phyloP scores from a whole-genome alignment of 1,140 invertebrate genomes.

The Drosophila pseudoobscura region DNA sequence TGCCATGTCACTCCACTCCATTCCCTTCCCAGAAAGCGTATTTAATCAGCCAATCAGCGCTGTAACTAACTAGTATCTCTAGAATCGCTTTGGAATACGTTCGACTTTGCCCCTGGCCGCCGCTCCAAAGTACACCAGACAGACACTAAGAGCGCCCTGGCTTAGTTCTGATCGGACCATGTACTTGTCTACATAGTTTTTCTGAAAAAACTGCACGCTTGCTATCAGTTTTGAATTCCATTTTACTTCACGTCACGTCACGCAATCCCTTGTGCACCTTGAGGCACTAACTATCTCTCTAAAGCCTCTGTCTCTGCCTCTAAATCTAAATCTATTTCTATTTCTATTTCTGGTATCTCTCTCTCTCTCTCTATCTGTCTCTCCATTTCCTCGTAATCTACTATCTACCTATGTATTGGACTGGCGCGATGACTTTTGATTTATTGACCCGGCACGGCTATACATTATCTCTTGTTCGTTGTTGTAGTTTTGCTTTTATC shows the following conservation, averaged over 20 bases:
- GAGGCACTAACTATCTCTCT: constrained; percentile 1
- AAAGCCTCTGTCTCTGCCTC: constrained; percentile 3
- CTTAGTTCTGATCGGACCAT: constrained; percentile 21
- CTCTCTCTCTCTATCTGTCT: neutral
- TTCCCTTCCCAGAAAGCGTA: neutral
- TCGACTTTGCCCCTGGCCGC: constrained; percentile 47
- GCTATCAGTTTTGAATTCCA: constrained; percentile 30
- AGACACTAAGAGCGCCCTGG: neutral
- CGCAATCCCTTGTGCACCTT: constrained; percentile 18
- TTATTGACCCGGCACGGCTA: constrained; percentile 38
- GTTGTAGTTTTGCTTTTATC: constrained; percentile 27
- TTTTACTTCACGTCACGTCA: constrained; percentile 8
- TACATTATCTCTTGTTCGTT: constrained; percentile 29
- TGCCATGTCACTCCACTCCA: neutral
- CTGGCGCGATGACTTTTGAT: constrained; percentile 38
- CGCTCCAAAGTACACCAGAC: constrained; percentile 45
- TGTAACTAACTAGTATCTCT: constrained; percentile 36
- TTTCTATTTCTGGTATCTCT: neutral
- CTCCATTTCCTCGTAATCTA: constrained; percentile 14
- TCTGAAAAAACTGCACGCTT: constrained; percentile 27
- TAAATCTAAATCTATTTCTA: neutral
- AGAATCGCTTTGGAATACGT: constrained; percentile 36
- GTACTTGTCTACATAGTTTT: constrained; percentile 10
- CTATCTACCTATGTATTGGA: neutral
- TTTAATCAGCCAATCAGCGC: constrained; percentile 10